Evolutionary conservation across 1,140 invertebrate genomes (phyloP).

Genomic region (Coelopa frigida): DNA sequence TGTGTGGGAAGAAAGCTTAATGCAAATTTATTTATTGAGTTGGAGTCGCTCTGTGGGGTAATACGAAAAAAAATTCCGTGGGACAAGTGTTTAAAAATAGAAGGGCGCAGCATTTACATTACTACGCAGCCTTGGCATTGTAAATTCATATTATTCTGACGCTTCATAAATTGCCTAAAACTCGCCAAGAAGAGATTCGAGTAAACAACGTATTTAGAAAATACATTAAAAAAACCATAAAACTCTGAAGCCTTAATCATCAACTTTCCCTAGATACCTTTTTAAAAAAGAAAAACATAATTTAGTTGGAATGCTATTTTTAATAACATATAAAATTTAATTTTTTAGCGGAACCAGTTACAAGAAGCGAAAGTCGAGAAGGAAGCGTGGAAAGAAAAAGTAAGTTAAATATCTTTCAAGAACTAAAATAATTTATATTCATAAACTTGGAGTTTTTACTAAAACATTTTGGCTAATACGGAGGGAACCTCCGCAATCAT

Average conservation of each 20-base stretch:
- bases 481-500: too few species aligned
- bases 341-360: conserved; percentile 42
- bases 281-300: neutral
- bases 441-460: too few species aligned
- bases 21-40: too few species aligned
- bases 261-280: neutral
- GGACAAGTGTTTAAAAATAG: too few species aligned
- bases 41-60: too few species aligned
- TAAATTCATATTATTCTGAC: too few species aligned
- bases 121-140: too few species aligned
- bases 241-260: neutral
- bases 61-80: too few species aligned
- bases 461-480: too few species aligned
- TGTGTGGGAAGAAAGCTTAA: too few species aligned
- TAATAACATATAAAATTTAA: conserved; percentile 1
- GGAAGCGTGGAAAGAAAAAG: conserved; percentile 42
- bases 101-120: neutral
- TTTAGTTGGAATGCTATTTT: neutral
- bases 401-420: too few species aligned
- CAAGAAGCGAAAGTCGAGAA: conserved; percentile 40
- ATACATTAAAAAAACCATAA: neutral
- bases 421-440: too few species aligned
- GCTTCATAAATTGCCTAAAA: neutral
- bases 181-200: neutral
- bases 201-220: neutral